Percentiles rank a stretch among this genome's conserved stretches.
Conservation (phyloP, 2,113 vertebrate genomes). For the Corydoras sp. region DNA sequence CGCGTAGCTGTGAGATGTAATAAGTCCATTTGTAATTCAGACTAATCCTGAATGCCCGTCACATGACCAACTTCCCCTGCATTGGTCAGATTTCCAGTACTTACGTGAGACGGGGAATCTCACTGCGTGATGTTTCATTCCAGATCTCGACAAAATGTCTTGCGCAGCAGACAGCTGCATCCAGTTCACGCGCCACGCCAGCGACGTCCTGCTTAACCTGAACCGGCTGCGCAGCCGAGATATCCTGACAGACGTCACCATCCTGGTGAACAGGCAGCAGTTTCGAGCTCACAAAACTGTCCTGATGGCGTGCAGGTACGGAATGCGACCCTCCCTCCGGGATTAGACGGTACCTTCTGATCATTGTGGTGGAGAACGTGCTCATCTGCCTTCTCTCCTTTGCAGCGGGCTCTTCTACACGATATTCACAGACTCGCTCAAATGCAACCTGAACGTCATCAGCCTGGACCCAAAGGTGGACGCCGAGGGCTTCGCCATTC, state of each 20-base stretch:
- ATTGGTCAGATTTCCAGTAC: background rate
- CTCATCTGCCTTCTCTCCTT: too few relatives aligned
- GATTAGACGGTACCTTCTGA: too few relatives aligned
- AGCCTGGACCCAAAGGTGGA: conserved; percentile 94
- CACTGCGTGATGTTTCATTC: conserved; percentile 5
- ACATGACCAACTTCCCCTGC: background rate
- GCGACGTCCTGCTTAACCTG: conserved; percentile 93
- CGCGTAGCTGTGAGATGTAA: too few relatives aligned
- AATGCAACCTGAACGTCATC: conserved; percentile 91
- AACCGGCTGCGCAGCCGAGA: conserved; percentile 91
- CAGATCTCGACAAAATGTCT: conserved; percentile 80
- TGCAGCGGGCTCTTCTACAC: conserved; percentile 92
- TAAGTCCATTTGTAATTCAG: too few relatives aligned
- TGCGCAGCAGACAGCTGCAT: conserved; percentile 95
- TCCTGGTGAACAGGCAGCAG: conserved; percentile 90
- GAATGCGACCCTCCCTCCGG: too few relatives aligned
- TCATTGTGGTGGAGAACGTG: too few relatives aligned
- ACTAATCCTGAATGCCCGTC: too few relatives aligned
- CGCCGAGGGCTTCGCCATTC: conserved; percentile 91
- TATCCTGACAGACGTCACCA: conserved; percentile 91
- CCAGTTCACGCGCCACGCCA: conserved; percentile 95
- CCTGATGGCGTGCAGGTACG: conserved; percentile 97
- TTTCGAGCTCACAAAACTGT: conserved; percentile 97
- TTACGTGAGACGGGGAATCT: background rate
- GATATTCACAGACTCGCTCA: conserved; percentile 96